Percentiles rank a stretch among this genome's conserved stretches.
Conservation (phyloP, 2,797 vertebrate genomes). For the Eulemur albifrons region DNA sequence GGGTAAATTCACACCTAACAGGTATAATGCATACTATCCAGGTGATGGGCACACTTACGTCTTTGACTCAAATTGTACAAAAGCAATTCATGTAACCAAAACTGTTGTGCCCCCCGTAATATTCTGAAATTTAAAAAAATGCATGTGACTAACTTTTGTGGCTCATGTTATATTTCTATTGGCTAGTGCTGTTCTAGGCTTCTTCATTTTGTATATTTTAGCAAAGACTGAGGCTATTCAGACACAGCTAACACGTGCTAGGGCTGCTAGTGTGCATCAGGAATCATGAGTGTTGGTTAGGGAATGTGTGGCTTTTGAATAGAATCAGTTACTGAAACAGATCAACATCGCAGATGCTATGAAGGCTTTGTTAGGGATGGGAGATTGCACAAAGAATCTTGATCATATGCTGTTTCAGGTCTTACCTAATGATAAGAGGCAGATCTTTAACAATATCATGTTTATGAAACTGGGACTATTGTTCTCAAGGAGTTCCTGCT, state of each 20-base stretch:
- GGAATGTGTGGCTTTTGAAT: neutral
- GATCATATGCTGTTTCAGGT: neutral
- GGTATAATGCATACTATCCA: no score
- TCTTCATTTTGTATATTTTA: constrained; percentile 25
- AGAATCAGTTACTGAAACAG: neutral
- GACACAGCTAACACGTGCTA: neutral
- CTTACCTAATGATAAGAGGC: neutral
- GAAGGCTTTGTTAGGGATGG: neutral
- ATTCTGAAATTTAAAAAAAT: no score
- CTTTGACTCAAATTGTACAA: no score
- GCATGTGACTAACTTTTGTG: no score
- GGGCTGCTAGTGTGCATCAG: neutral
- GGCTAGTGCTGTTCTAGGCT: neutral
- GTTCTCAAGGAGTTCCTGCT: neutral
- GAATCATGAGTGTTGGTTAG: neutral
- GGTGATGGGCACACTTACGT: no score
- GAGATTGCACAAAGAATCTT: neutral
- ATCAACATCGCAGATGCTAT: neutral
- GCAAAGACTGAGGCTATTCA: neutral
- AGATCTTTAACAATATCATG: neutral
- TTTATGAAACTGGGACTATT: neutral
- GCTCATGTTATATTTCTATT: neutral
- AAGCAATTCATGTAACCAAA: no score
- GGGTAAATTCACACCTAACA: no score
- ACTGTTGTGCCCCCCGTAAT: no score